Conservation (phyloP, 2,888 invertebrate species). For the Ernsta delagoae region DNA sequence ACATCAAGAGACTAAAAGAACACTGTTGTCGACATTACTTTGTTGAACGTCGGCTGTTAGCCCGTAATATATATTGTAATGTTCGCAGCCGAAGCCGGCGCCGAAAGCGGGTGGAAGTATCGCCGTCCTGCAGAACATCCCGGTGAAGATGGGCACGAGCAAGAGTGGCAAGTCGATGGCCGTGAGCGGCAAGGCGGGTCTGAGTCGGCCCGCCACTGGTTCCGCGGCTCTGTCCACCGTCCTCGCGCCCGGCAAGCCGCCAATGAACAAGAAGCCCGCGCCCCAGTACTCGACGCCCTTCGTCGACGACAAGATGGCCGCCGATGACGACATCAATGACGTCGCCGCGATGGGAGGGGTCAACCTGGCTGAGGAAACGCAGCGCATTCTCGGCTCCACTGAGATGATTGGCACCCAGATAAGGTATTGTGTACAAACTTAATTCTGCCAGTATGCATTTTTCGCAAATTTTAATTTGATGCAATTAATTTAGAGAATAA, state of each 20-base stretch:
- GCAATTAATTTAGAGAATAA: no score
- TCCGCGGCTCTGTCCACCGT: conserved; percentile 66
- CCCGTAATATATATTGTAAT: no score
- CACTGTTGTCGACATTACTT: no score
- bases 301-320: conserved; percentile 85
- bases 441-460: no score
- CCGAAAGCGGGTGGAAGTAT: no score
- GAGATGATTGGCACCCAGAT: conserved; percentile 96
- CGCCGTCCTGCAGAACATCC: no score
- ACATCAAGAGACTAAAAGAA: no score
- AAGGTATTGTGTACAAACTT: conserved; percentile 52
- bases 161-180: no score
- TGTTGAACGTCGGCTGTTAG: no score
- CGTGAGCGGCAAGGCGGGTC: conserved; percentile 38
- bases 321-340: conserved; percentile 97
- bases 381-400: conserved; percentile 95
- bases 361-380: conserved; percentile 97
- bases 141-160: no score
- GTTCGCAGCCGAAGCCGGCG: no score
- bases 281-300: conserved; percentile 52
- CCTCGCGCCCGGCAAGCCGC: conserved; percentile 82
- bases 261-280: conserved; percentile 88
- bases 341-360: conserved; percentile 99
- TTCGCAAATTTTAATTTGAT: no score
- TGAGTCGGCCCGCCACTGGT: conserved; percentile 59